A percentile compares a stretch with the other conserved stretches of the same genome.
These are phyloP conservation scores for Resseliella maxima DNA, from an alignment of 2,888 invertebrate species.

Conservation along the genomic window DNA sequence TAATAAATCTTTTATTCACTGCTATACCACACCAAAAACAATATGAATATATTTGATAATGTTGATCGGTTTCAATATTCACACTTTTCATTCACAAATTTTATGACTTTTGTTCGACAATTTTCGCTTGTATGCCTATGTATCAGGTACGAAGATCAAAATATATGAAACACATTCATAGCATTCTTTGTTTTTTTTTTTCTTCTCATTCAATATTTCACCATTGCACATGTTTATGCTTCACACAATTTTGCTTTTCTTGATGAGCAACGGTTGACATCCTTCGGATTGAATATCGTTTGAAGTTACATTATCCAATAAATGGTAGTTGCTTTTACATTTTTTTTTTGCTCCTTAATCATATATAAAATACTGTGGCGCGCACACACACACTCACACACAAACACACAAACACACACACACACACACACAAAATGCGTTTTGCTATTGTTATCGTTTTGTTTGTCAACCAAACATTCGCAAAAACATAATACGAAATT, in stretches of 20 bases:
- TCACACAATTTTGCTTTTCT: not conserved
- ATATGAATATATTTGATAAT: not conserved
- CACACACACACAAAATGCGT: too few relatives aligned
- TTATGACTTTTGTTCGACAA: not conserved
- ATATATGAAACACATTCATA: not conserved
- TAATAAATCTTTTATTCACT: not conserved
- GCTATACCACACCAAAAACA: too few relatives aligned
- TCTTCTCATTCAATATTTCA: not conserved
- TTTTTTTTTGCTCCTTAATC: too few relatives aligned
- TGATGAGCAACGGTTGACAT: not conserved
- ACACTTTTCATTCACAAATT: slow-evolving; percentile 11
- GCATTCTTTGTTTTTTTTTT: not conserved
- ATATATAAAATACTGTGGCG: too few relatives aligned
- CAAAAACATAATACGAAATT: too few relatives aligned
- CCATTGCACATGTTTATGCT: too few relatives aligned
- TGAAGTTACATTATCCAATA: not conserved
- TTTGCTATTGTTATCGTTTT: too few relatives aligned
- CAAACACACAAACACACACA: too few relatives aligned
- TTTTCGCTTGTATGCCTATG: not conserved
- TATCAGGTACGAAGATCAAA: not conserved
- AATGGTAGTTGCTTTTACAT: not conserved
- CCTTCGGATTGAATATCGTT: not conserved
- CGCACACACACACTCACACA: too few relatives aligned
- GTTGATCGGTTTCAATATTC: too few relatives aligned
- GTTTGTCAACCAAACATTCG: too few relatives aligned